Base-by-base conservation (phyloP, 2,113 vertebrate genomes). In the Cebus imitator region DNA sequence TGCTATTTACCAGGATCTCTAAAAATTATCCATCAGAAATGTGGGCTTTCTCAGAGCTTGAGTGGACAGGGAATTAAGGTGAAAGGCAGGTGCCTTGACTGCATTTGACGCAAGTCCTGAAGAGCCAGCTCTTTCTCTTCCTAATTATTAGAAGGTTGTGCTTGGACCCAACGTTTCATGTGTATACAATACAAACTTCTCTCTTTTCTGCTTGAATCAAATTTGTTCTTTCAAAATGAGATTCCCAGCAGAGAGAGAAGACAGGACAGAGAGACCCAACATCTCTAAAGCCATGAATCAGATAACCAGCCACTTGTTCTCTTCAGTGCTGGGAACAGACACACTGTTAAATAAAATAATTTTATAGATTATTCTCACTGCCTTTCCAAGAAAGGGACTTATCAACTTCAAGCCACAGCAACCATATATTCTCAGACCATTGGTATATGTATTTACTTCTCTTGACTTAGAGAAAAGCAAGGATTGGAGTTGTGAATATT, bases 341-440 rank as follows among this genome's bases (percentile, higher is more conserved):
- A 0, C 95, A 86, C 87, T 98, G 98, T 98, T 98, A 98, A 97
- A 98, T 98, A 94, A 97, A 98, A 98, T 98, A 87, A 98, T 98
- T 97, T 98, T 98, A 97, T 97, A 93, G 96, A 97, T 98, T 97
- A 98, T 97, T 91, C 37, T 98, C 94, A 94, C 37, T 83, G 88
- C 92, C 91, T 98, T 97, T 90, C 79, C 90, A 98, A 88, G 96
- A 2, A 25, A 81, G 70, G 64, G 82, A 98, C 98, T 98, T 97
- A 98, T 98, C 92, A 98, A 79, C 90, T 94, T 98, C 82, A 64
- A 92, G 89, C 43, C 37, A 66, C 5, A 32, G 57, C 21, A 78
- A 43, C n/a, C 43, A 66, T 88, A 88, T 91, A 50, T 94, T 92
- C 86, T 32, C 23, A 86, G 61, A 90, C 21, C 55, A 52, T 14